Evolutionary conservation across 2,888 invertebrate species (phyloP).

Genomic region (Orthosia gracilis): DNA sequence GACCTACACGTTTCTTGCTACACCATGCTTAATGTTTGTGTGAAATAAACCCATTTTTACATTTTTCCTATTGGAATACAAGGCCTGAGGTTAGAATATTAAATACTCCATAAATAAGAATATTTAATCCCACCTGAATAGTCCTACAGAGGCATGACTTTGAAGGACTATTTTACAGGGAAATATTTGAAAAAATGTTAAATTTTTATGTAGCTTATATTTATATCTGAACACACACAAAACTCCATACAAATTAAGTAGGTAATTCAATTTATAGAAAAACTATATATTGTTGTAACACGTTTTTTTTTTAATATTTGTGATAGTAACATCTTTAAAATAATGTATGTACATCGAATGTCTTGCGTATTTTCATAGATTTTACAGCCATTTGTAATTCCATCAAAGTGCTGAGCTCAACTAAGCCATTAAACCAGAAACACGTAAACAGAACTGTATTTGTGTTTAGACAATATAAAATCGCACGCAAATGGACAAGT

Average conservation of each 20-base stretch:
- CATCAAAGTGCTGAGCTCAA: constrained; percentile 1
- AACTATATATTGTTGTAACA: constrained; percentile 3
- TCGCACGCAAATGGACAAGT: constrained; percentile 47
- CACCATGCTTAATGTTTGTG: not conserved
- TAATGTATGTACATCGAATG: not conserved
- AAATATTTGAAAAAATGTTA: not conserved
- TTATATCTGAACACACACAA: not conserved
- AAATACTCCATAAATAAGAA: too few species aligned
- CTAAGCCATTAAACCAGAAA: constrained; percentile 11
- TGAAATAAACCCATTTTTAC: not conserved
- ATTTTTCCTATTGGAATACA: not conserved
- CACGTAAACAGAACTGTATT: constrained; percentile 40
- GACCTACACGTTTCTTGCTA: constrained; percentile 1
- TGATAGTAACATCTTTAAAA: not conserved
- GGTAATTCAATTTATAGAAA: not conserved
- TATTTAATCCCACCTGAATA: too few species aligned
- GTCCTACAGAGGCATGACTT: not conserved
- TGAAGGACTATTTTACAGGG: not conserved
- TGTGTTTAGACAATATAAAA: constrained; percentile 43
- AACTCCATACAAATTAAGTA: not conserved
- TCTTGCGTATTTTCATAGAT: constrained; percentile 1
- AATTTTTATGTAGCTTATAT: too few species aligned
- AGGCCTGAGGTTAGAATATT: not conserved
- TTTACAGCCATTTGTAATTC: not conserved
- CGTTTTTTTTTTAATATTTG: constrained; percentile 28